Percentiles rank a stretch among this genome's conserved stretches.
These are phyloP conservation scores for Anas capensis DNA, from an alignment of 2,797 vertebrate species.

Conservation along the genomic window DNA sequence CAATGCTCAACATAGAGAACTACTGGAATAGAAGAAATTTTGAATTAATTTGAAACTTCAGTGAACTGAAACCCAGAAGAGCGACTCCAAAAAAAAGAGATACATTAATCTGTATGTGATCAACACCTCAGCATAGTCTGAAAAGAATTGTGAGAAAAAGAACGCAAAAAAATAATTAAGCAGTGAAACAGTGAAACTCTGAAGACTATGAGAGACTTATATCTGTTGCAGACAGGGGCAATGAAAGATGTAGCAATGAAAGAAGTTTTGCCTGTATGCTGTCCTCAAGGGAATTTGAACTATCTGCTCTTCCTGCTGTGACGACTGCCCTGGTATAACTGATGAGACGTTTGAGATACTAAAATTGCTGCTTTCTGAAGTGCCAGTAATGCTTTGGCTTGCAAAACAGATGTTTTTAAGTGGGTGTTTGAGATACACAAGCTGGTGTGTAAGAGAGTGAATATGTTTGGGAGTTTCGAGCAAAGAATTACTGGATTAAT, in stretches of 20 bases:
- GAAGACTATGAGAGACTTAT: neutral
- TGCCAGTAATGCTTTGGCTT: neutral
- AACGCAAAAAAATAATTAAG: neutral
- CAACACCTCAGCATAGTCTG: neutral
- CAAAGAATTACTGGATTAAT: neutral
- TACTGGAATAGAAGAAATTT: neutral
- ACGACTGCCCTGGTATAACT: neutral
- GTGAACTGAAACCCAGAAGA: neutral
- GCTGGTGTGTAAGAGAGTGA: neutral
- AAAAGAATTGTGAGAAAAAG: neutral
- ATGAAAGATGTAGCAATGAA: neutral
- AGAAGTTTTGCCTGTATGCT: neutral
- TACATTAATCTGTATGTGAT: accelerated
- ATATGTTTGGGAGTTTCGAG: neutral
- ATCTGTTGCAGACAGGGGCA: neutral
- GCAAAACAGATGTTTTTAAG: neutral
- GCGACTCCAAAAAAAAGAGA: neutral
- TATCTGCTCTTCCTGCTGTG: neutral
- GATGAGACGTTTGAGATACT: neutral
- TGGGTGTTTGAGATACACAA: neutral
- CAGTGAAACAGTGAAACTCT: neutral
- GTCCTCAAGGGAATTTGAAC: neutral
- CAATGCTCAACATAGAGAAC: neutral
- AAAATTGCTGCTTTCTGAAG: neutral
- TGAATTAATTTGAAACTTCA: neutral